These are phyloP conservation scores for Mus spretus DNA, from an alignment of 2,797 vertebrate species.

Conservation along the genomic window DNA sequence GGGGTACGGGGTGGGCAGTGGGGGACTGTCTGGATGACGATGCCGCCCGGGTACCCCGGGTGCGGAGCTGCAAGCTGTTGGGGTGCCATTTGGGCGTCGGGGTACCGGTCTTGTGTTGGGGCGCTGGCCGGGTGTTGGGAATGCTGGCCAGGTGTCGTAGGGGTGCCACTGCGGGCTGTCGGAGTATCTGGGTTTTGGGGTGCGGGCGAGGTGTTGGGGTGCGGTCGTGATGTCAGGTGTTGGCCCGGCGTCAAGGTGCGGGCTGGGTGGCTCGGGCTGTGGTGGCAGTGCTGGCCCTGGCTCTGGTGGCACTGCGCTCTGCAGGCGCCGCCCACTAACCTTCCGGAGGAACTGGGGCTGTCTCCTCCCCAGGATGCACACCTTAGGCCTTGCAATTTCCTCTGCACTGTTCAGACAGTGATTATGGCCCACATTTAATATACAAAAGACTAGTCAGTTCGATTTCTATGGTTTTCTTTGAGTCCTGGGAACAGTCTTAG, in stretches of 20 bases:
- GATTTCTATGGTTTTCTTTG: background rate
- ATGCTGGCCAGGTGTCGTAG: background rate
- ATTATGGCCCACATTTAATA: background rate
- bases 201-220: background rate
- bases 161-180: background rate
- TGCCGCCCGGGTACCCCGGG: background rate
- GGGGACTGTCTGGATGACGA: background rate
- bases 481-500: conserved; percentile 32
- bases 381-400: background rate
- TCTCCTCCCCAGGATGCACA: background rate
- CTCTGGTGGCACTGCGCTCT: background rate
- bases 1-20: background rate
- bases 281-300: background rate
- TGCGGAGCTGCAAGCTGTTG: background rate
- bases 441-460: background rate
- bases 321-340: conserved; percentile 7
- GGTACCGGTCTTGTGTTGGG: no score
- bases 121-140: background rate
- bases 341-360: background rate
- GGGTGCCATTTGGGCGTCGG: background rate
- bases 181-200: background rate
- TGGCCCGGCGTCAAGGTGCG: background rate
- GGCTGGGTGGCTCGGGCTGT: background rate
- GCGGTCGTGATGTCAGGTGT: no score
- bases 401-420: background rate